Base-by-base conservation (phyloP, 2,797 vertebrate species). In the Aldrovandia affinis region DNA sequence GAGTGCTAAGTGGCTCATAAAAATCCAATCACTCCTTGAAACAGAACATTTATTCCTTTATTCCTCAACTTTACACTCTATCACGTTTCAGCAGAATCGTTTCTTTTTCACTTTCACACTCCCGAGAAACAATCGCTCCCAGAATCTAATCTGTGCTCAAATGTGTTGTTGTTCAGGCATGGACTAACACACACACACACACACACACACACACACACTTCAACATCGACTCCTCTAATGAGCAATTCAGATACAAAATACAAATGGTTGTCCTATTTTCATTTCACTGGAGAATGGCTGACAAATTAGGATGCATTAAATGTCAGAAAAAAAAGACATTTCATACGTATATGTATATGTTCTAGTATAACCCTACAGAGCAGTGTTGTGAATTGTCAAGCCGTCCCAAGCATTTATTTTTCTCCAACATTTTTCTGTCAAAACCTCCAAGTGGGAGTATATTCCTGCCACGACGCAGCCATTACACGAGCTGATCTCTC, bases 31-130 rank as follows among this genome's bases (percentile, higher is more conserved):
- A 75, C 39, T 75, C 18, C 70, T 75, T 9, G 18, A 42, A 70
- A 75, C 70, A 75, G 39, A 75, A 75, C 36, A 75, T 75, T 75
- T 75, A 44, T n/a, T 75, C 70, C 70, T 44, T 42, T 75, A 75
- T 75, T 75, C 70, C 25, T 75, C 44, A 75, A 75, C 39, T 75
- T 42, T 44, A 75, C 39, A 44, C 39, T 44, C 39, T 20, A 44
- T 20, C 36, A 22, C 39, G 22, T 22, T n/a, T 44, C 70, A 75
- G 6, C 36, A 44, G 70, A 5, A 22, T 7, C 44, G 15, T 75
- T 44, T 44, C 70, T 75, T 12, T 75, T 44, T 44, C 39, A 25
- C 0, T 75, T 44, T 25, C 42, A 25, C 14, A 25, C 70, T 75
- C 70, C 36, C 18, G 70, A 18, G 70, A 75, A 75, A 25, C 36